Conservation (phyloP, 2,113 vertebrate species). For the Erythrolamprus reginae region DNA sequence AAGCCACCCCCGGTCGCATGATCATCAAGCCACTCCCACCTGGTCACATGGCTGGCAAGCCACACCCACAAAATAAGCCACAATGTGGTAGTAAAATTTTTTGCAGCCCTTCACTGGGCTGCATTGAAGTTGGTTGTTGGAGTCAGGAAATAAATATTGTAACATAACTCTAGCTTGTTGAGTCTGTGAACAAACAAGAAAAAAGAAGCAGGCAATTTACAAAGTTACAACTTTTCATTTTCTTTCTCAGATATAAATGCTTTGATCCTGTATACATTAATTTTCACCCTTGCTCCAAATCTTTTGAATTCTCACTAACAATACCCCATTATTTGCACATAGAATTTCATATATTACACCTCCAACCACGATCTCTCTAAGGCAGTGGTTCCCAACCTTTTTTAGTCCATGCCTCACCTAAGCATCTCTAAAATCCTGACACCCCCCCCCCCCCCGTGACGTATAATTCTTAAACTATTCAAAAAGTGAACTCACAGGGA, state of each 20-base stretch:
- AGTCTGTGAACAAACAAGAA: not conserved
- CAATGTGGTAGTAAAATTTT: too few relatives aligned
- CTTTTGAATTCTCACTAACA: not conserved
- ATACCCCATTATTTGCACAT: not conserved
- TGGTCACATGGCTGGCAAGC: too few relatives aligned
- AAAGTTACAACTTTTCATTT: not conserved
- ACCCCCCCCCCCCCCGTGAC: too few relatives aligned
- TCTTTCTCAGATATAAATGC: not conserved
- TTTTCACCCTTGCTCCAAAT: not conserved
- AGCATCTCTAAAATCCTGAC: too few relatives aligned
- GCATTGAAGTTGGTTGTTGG: not conserved
- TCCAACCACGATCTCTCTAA: not conserved
- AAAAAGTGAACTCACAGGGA: too few relatives aligned
- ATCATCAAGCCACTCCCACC: too few relatives aligned
- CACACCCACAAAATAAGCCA: too few relatives aligned
- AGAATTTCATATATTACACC: not conserved
- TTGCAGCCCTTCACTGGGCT: too few relatives aligned
- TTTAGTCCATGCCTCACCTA: too few relatives aligned
- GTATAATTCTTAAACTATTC: too few relatives aligned
- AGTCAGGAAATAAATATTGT: not conserved
- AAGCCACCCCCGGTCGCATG: too few relatives aligned
- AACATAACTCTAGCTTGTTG: not conserved
- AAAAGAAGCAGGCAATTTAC: not conserved
- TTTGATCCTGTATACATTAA: not conserved
- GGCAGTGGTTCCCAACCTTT: too few relatives aligned